A percentile compares a stretch with the other conserved stretches of the same genome.
Conservation (phyloP, 2,113 vertebrate genomes). For the Caloenas nicobarica region DNA sequence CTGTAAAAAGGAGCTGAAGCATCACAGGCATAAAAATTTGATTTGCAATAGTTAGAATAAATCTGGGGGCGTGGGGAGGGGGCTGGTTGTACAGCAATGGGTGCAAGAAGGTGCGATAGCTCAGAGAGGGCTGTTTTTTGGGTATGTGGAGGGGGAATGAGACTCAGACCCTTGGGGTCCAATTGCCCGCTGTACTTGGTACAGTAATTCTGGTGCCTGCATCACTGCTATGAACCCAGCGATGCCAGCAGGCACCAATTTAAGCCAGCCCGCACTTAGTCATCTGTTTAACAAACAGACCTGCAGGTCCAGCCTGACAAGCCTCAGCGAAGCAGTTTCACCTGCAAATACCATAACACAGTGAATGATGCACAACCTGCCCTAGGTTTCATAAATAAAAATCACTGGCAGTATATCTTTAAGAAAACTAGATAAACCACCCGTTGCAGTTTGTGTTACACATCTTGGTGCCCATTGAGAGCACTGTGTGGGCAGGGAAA, state of each 20-base stretch:
- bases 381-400: not conserved
- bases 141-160: not conserved
- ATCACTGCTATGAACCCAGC: not conserved
- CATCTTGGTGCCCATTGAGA: not conserved
- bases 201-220: not conserved
- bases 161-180: not conserved
- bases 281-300: not conserved
- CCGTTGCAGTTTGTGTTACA: not conserved
- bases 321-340: not conserved
- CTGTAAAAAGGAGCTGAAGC: constrained; percentile 67
- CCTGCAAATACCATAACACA: not conserved
- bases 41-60: constrained; percentile 55
- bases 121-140: not conserved
- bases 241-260: not conserved
- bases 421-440: not conserved
- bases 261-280: fast-evolving
- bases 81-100: not conserved
- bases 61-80: not conserved
- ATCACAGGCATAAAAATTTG: constrained; percentile 51
- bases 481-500: not conserved
- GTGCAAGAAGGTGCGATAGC: not conserved
- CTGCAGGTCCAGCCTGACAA: not conserved
- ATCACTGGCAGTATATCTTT: not conserved
- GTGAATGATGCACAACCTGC: fast-evolving
- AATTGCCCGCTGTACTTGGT: not conserved